phyloP scores from a whole-genome alignment of 2,113 vertebrate genomes.

The Hippocampus comes region DNA sequence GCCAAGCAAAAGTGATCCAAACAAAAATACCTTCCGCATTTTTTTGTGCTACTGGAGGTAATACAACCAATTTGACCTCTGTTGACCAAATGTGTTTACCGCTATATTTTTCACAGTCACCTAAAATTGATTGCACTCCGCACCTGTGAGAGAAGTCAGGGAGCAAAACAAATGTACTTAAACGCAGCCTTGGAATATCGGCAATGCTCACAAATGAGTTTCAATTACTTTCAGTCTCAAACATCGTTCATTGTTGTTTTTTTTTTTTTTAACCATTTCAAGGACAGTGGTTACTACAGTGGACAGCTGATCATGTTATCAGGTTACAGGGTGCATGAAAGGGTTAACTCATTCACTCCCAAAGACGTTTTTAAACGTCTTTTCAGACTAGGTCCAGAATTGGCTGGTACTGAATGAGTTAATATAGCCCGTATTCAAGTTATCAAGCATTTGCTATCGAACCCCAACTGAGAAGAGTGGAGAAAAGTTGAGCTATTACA shows the following conservation, averaged over 20 bases:
- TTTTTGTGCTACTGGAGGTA: not conserved
- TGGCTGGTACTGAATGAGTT: too few species aligned
- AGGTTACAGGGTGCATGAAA: too few species aligned
- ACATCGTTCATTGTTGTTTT: too few species aligned
- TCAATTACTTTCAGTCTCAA: not conserved
- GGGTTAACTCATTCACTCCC: too few species aligned
- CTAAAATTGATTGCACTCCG: too few species aligned
- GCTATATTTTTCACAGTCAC: too few species aligned
- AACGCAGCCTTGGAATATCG: not conserved
- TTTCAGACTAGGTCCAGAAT: too few species aligned
- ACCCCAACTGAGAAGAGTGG: not conserved
- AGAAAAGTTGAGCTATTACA: conserved; percentile 2
- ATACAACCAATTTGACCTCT: not conserved
- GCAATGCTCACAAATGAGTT: not conserved
- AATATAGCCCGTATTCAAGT: not conserved
- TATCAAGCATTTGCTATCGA: conserved; percentile 13
- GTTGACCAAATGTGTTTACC: too few species aligned
- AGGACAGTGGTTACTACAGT: too few species aligned
- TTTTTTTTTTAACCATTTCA: too few species aligned
- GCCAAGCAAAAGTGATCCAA: not conserved
- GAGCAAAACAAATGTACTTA: not conserved
- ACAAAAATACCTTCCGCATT: not conserved
- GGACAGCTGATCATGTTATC: too few species aligned
- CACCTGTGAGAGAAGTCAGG: not conserved
- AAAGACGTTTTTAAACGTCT: too few species aligned